Percentiles rank a stretch among this genome's conserved stretches.
Evolutionary conservation across 2,797 vertebrate species (phyloP).

Genomic region (Leptodactylus fallax): DNA sequence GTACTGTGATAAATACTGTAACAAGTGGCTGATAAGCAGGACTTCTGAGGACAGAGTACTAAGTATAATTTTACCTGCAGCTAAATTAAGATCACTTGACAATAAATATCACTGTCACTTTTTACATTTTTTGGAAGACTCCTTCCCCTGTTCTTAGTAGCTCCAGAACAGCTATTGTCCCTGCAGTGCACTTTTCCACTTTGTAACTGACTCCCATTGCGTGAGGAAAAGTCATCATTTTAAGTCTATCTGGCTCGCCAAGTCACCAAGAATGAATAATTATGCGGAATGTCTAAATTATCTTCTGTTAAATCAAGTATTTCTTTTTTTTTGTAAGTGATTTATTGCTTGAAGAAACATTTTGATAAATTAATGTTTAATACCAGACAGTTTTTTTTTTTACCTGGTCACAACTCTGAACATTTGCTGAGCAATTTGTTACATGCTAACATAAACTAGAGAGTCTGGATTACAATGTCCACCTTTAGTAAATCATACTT

Average conservation of each 20-base stretch:
- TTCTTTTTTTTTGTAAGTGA: background rate
- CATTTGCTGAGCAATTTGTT: slow-evolving; percentile 6
- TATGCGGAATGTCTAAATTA: background rate
- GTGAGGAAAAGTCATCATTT: background rate
- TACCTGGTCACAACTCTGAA: background rate
- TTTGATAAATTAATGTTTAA: slow-evolving; percentile 1
- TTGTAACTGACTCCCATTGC: background rate
- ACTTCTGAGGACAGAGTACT: background rate
- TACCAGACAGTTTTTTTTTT: background rate
- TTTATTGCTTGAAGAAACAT: background rate
- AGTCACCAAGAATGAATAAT: background rate
- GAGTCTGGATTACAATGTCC: slow-evolving; percentile 12
- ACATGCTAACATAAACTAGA: background rate
- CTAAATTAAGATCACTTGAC: background rate
- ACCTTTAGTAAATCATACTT: background rate
- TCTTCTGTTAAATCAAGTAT: background rate
- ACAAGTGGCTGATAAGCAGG: background rate
- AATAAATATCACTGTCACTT: background rate
- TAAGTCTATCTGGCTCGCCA: background rate
- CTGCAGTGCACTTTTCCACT: background rate
- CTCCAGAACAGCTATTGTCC: background rate
- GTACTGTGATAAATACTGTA: background rate
- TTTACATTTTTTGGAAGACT: no score
- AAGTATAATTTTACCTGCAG: background rate
- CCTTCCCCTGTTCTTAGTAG: background rate